phyloP scores from a whole-genome alignment of 1,140 invertebrate species.

The Zaprionus inermis region DNA sequence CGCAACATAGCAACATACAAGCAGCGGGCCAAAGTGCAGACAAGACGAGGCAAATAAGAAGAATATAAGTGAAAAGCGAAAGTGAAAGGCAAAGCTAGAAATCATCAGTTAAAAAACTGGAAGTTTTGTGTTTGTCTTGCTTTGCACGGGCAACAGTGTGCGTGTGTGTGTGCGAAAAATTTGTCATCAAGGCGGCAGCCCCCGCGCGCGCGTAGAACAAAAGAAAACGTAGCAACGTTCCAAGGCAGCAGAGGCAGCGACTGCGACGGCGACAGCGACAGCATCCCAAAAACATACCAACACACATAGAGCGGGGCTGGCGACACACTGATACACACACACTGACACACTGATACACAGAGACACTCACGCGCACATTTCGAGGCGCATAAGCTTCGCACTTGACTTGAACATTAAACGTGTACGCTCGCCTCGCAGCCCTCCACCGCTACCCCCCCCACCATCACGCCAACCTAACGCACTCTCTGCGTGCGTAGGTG shows the following conservation, averaged over 20 bases:
- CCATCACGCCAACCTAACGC: no score
- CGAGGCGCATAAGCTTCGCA: conserved; percentile 69
- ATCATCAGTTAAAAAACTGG: conserved; percentile 48
- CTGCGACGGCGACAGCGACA: conserved; percentile 24
- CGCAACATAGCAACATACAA: no score
- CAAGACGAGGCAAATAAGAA: conserved; percentile 40
- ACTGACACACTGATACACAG: conserved; percentile 16
- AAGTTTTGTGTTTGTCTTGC: conserved; percentile 48
- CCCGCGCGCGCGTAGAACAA: conserved; percentile 63
- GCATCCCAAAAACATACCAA: conserved; percentile 42
- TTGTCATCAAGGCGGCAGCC: conserved; percentile 64
- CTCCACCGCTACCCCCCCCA: neutral
- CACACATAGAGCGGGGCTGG: conserved; percentile 29
- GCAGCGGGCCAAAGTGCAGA: conserved; percentile 24
- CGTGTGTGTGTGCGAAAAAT: conserved; percentile 49
- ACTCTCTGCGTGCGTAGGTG: neutral
- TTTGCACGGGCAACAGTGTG: conserved; percentile 36
- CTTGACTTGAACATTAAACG: conserved; percentile 79
- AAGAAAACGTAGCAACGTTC: conserved; percentile 54
- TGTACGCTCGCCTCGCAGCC: conserved; percentile 26
- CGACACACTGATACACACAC: conserved; percentile 10
- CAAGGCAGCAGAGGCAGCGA: conserved; percentile 20
- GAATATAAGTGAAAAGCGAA: conserved; percentile 18
- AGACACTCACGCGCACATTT: conserved; percentile 60
- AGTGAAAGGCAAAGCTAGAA: conserved; percentile 32